Percentiles rank a stretch among this genome's conserved stretches.
phyloP scores from a whole-genome alignment of 2,113 vertebrate species.

The Xenopus tropicalis region DNA sequence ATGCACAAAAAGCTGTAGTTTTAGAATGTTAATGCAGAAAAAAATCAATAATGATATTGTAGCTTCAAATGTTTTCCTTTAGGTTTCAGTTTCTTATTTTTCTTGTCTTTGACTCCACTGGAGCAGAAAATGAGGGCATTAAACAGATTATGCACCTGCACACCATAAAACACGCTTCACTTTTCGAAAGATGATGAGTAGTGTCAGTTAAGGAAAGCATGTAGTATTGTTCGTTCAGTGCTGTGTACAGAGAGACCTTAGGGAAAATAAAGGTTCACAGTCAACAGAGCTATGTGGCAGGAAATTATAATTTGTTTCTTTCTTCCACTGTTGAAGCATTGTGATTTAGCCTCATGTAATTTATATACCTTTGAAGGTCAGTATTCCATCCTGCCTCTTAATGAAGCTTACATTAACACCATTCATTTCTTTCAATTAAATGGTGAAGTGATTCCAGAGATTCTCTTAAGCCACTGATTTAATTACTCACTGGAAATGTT shows the following conservation, averaged over 20 bases:
- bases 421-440: no score
- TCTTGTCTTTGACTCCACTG: slow-evolving; percentile 28
- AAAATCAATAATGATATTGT: slow-evolving; percentile 29
- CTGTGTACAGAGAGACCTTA: slow-evolving; percentile 54
- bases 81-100: slow-evolving; percentile 24
- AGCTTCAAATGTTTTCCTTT: slow-evolving; percentile 28
- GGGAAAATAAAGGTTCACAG: slow-evolving; percentile 53
- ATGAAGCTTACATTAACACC: no score
- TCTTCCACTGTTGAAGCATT: slow-evolving; percentile 39
- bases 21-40: slow-evolving; percentile 15
- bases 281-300: slow-evolving; percentile 64
- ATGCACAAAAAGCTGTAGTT: neutral
- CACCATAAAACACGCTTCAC: slow-evolving; percentile 41
- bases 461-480: no score
- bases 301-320: slow-evolving; percentile 71
- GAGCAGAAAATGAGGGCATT: slow-evolving; percentile 43
- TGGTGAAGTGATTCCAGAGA: no score
- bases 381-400: neutral
- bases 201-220: slow-evolving; percentile 49
- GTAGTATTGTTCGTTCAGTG: slow-evolving; percentile 51
- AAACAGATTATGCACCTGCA: slow-evolving; percentile 42
- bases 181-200: slow-evolving; percentile 53
- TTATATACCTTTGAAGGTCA: neutral
- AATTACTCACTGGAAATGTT: no score
- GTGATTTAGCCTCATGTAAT: neutral